Conservation (phyloP, 2,797 vertebrate genomes). For the Psittacula echo region DNA sequence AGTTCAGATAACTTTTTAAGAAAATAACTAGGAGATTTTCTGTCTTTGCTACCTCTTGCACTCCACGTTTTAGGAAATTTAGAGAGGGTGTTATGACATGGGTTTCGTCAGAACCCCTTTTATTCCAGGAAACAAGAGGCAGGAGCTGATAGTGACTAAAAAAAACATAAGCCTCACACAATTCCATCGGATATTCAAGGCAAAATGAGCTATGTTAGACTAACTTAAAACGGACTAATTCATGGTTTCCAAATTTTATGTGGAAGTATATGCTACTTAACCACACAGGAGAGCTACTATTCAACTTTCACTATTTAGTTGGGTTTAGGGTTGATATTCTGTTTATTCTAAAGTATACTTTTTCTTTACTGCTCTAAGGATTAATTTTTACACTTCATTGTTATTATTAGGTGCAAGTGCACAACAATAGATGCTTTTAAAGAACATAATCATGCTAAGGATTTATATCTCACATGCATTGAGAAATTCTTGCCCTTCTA, state of each 20-base stretch:
- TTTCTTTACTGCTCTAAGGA: neutral
- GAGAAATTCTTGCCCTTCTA: neutral
- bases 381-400: neutral
- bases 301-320: neutral
- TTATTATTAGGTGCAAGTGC: neutral
- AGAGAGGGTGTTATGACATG: rapidly evolving
- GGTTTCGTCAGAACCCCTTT: neutral
- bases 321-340: neutral
- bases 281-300: neutral
- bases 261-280: neutral
- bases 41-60: neutral
- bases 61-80: neutral
- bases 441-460: neutral
- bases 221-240: neutral
- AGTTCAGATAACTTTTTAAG: neutral
- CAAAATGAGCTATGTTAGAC: neutral
- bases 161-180: neutral
- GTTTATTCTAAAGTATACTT: neutral
- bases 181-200: neutral
- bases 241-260: neutral
- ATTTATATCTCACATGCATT: neutral
- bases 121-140: neutral
- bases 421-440: neutral
- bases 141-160: neutral
- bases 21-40: neutral